These are phyloP conservation scores for Alexandromys fortis DNA, from an alignment of 2,113 vertebrate genomes.

Conservation along the genomic window DNA sequence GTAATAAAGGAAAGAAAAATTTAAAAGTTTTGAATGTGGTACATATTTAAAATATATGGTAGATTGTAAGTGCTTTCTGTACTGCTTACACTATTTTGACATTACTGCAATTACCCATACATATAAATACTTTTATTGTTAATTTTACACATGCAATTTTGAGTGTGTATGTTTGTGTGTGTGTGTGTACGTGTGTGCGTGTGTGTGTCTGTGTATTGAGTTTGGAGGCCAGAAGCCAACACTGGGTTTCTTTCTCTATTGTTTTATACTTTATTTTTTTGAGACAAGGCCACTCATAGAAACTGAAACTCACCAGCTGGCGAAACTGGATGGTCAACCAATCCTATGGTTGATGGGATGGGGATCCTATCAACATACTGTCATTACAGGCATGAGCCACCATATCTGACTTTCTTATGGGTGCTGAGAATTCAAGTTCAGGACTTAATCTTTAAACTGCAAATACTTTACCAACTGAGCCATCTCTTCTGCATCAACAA, in stretches of 20 bases:
- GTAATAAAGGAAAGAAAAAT: neutral
- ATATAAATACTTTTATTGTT: constrained; percentile 52
- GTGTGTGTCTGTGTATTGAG: neutral
- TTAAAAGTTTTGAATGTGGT: neutral
- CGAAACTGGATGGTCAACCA: neutral
- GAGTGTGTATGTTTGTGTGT: neutral
- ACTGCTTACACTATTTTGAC: neutral
- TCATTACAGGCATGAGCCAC: neutral
- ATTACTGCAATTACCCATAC: constrained; percentile 17
- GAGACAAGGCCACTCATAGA: neutral
- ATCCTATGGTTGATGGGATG: too few relatives aligned
- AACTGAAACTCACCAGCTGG: neutral
- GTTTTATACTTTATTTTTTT: neutral
- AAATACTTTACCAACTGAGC: neutral
- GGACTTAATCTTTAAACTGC: neutral
- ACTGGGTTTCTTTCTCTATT: neutral
- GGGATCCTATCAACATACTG: neutral
- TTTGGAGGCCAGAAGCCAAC: neutral
- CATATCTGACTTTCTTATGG: neutral
- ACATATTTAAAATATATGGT: neutral
- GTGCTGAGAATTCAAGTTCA: neutral
- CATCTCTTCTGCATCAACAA: neutral
- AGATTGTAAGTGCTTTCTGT: neutral
- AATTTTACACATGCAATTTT: constrained; percentile 23
- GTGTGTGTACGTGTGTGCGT: neutral